Evolutionary conservation across 2,888 invertebrate genomes (phyloP).

Genomic region (Metallyticus violacea): DNA sequence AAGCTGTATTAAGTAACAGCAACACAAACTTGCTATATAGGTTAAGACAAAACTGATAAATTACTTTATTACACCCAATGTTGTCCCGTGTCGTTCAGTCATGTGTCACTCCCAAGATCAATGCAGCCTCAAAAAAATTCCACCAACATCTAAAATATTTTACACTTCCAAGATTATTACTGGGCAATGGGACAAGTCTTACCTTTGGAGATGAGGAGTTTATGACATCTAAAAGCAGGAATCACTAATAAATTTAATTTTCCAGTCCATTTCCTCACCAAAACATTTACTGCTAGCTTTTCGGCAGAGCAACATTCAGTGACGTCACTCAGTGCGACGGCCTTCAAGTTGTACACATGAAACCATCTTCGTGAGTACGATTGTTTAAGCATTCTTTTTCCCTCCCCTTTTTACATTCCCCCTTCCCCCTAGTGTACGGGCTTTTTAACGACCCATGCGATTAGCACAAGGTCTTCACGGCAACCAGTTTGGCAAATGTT

Average conservation of each 20-base stretch:
- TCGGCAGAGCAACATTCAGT: constrained; percentile 17
- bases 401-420: too few relatives aligned
- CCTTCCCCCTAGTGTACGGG: background rate
- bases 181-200: background rate
- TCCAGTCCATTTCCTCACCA: constrained; percentile 26
- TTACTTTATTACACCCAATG: background rate
- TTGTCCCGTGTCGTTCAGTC: background rate
- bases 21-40: too few relatives aligned
- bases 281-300: constrained; percentile 27
- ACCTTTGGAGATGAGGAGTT: constrained; percentile 10
- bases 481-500: background rate
- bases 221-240: background rate
- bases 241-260: constrained; percentile 8
- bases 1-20: too few relatives aligned
- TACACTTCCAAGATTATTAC: background rate
- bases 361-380: background rate
- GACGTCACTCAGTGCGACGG: constrained; percentile 19
- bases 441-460: background rate
- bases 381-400: background rate
- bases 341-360: constrained; percentile 3
- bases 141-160: background rate
- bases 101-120: constrained; percentile 18
- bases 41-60: too few relatives aligned
- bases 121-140: constrained; percentile 2
- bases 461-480: background rate